These are phyloP conservation scores for Rhinoptilus africanus DNA, from an alignment of 2,113 vertebrate genomes.

Conservation along the genomic window DNA sequence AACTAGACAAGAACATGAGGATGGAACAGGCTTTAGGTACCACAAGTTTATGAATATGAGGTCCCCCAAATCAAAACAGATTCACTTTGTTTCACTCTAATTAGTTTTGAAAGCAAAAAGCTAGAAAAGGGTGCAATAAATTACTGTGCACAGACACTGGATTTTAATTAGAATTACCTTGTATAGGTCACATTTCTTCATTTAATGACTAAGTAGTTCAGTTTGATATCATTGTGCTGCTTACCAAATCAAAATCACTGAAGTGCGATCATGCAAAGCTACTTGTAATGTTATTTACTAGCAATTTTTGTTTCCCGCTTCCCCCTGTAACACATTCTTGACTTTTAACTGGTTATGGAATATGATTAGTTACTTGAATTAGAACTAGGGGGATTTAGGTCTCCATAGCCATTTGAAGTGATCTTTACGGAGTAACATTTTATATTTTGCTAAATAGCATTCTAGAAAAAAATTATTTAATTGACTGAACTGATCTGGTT, in stretches of 20 bases:
- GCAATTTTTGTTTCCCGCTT: neutral
- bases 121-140: neutral
- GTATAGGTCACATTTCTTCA: neutral
- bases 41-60: neutral
- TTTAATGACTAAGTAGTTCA: neutral
- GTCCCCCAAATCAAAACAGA: neutral
- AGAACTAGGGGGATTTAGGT: neutral
- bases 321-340: neutral
- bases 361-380: neutral
- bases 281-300: neutral
- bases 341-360: neutral
- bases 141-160: neutral
- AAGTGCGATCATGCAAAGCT: neutral
- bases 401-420: neutral
- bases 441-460: neutral
- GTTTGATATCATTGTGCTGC: neutral
- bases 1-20: neutral
- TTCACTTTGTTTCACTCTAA: neutral
- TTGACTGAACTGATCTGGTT: neutral
- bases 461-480: neutral
- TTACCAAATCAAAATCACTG: neutral
- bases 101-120: neutral
- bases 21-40: neutral
- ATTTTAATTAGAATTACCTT: conserved; percentile 14
- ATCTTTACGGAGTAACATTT: neutral